Base-by-base conservation (phyloP, 2,113 vertebrate species). In the Ondatra zibethicus region DNA sequence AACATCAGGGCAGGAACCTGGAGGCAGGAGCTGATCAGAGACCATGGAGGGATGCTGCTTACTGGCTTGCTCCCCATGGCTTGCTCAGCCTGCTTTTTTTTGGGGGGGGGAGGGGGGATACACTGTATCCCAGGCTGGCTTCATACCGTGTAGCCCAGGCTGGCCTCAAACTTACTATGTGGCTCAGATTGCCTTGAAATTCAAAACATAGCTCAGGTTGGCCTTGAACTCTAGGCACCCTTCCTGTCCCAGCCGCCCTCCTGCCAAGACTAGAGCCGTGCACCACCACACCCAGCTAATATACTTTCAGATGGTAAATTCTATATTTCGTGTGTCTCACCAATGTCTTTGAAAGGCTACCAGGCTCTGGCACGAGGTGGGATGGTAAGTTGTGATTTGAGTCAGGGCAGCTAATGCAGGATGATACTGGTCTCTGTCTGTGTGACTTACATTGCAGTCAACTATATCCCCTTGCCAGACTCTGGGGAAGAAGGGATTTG, bases 381-480 rank as follows among this genome's bases (percentile, higher is more conserved):
- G 23, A 31, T 61, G 31, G 73, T 0, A 36, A 50, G 33, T 16
- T 50, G 5, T 63, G 45, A 61, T 16, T 29, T 16, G 66, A 50
- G 42, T 3, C 1, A 47, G 10, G 84, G 16, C 63, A 42, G 66
- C 63, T 10, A 66, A 23, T 27, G 31, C 27, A 21, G 81, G n/a
- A 42, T 11, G 14, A 61, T 8, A 8, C 11, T 5, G n/a, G 65
- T 47, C 3, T 88, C 63, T 7, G 5, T 58, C 47, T 3, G 17
- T 31, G 84, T 88, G 33, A 70, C 63, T 19, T 31, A 14, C 3
- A 7, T 12, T 6, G 5, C 78, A n/a, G 77, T 89, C 31, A 82
- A 52, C 16, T 1, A 0, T 10, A 7, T 7, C 21, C 23, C 42
- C 16, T 7, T 7, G 1, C 2, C 0, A 0, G 1, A 63, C 33